phyloP scores from a whole-genome alignment of 2,888 invertebrate genomes.

The Oscheius sp. region DNA sequence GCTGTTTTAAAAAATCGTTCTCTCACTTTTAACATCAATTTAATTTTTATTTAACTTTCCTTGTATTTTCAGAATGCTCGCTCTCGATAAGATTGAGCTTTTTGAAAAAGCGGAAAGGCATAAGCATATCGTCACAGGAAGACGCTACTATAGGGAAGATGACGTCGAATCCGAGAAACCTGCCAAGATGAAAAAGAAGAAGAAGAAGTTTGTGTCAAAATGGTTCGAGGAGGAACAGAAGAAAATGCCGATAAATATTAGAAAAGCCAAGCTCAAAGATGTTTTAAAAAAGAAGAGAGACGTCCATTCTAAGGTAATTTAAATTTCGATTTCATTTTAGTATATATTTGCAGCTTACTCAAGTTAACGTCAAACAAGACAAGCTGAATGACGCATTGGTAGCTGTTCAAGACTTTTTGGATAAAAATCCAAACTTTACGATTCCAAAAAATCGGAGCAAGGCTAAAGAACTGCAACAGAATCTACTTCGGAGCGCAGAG shows the following conservation, averaged over 20 bases:
- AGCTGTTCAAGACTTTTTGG: conserved; percentile 45
- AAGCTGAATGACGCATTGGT: conserved; percentile 56
- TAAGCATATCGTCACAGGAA: too few relatives aligned
- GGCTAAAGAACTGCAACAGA: conserved; percentile 40
- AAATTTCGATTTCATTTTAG: background rate
- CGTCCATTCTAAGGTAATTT: conserved; percentile 6
- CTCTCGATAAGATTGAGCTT: too few relatives aligned
- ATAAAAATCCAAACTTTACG: conserved; percentile 35
- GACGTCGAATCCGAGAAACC: too few relatives aligned
- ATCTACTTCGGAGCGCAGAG: conserved; percentile 32
- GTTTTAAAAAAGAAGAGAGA: conserved; percentile 1
- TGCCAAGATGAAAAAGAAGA: too few relatives aligned
- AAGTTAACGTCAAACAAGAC: conserved; percentile 42
- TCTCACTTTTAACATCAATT: too few relatives aligned
- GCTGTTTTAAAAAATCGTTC: too few relatives aligned
- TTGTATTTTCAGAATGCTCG: too few relatives aligned
- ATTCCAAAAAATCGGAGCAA: conserved; percentile 39
- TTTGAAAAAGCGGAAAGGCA: too few relatives aligned
- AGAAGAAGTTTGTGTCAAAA: too few relatives aligned
- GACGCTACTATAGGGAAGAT: too few relatives aligned
- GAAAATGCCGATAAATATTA: background rate
- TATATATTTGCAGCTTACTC: conserved; percentile 5
- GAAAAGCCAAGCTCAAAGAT: background rate
- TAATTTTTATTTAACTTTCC: too few relatives aligned
- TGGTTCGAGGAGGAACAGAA: too few relatives aligned